phyloP scores from a whole-genome alignment of 1,140 invertebrate genomes.

The Rhynchophorus ferrugineus region DNA sequence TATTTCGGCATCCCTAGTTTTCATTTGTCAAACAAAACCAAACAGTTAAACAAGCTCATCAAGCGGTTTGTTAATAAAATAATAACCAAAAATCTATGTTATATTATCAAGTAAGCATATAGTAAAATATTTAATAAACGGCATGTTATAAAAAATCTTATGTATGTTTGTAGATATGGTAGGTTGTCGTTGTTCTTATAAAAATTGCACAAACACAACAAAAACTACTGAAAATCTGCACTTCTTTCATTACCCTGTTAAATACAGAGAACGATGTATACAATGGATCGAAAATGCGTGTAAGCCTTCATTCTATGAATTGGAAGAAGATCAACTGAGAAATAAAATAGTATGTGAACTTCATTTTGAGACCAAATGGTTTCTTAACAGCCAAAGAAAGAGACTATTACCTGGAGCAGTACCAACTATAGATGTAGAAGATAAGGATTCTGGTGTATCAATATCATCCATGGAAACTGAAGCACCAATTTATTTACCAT shows the following conservation, averaged over 20 bases:
- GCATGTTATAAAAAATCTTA: background rate
- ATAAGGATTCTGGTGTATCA: constrained; percentile 7
- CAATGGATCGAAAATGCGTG: constrained; percentile 49
- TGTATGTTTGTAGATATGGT: constrained; percentile 40
- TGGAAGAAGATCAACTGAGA: constrained; percentile 48
- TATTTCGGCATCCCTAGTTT: no score
- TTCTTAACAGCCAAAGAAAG: constrained; percentile 45
- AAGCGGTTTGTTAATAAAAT: no score
- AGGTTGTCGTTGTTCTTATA: constrained; percentile 49
- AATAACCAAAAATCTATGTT: no score
- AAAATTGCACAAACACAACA: constrained; percentile 43
- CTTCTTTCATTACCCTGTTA: constrained; percentile 54
- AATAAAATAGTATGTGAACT: constrained; percentile 52
- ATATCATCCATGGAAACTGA: background rate
- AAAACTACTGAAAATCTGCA: constrained; percentile 46
- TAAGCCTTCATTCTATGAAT: constrained; percentile 43
- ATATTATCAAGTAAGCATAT: background rate
- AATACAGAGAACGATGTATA: constrained; percentile 47
- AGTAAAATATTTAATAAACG: background rate
- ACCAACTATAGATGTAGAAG: constrained; percentile 35
- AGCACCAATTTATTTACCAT: constrained; percentile 12
- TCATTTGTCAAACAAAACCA: no score
- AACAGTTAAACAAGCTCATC: no score
- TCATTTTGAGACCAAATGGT: constrained; percentile 49
- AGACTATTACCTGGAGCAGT: constrained; percentile 35